Evolutionary conservation across 1,140 invertebrate species (phyloP).

Genomic region (Caenorhabditis remanei): DNA sequence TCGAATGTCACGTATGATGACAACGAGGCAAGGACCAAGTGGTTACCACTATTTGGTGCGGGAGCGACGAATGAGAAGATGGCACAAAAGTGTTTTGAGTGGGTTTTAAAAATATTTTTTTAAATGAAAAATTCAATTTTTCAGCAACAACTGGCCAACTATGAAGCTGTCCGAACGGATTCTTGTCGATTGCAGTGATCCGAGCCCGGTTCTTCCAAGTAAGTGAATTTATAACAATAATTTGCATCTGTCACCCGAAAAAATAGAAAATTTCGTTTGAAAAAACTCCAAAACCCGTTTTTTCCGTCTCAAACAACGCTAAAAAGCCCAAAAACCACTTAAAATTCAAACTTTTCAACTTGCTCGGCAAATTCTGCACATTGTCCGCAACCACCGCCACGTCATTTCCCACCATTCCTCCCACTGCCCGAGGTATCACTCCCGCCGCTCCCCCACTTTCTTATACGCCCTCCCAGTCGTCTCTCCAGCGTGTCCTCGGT

Average conservation of each 20-base stretch:
- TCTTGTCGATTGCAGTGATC: slow-evolving; percentile 26
- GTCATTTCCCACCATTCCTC: neutral
- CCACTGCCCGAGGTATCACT: neutral
- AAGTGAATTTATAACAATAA: neutral
- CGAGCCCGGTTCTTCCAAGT: slow-evolving; percentile 18
- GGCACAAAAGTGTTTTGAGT: slow-evolving; percentile 46
- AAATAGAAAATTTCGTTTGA: neutral
- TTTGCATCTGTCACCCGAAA: neutral
- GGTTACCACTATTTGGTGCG: slow-evolving; percentile 2
- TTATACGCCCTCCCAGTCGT: neutral
- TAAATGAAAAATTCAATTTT: slow-evolving; percentile 6
- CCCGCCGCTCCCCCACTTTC: neutral
- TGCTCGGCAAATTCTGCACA: neutral
- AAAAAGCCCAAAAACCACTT: neutral
- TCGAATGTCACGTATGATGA: slow-evolving; percentile 37
- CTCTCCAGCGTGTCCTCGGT: slow-evolving; percentile 11
- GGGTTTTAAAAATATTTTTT: neutral
- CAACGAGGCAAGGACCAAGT: neutral
- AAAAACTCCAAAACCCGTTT: neutral
- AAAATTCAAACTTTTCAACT: neutral
- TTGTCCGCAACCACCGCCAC: neutral
- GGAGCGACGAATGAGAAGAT: slow-evolving; percentile 2
- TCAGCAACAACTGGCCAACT: slow-evolving; percentile 54
- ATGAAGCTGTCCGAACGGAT: slow-evolving; percentile 22
- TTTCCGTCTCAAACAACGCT: too few species aligned